Evolutionary conservation across 2,888 invertebrate species (phyloP).

Genomic region (Conistra vaccinii): DNA sequence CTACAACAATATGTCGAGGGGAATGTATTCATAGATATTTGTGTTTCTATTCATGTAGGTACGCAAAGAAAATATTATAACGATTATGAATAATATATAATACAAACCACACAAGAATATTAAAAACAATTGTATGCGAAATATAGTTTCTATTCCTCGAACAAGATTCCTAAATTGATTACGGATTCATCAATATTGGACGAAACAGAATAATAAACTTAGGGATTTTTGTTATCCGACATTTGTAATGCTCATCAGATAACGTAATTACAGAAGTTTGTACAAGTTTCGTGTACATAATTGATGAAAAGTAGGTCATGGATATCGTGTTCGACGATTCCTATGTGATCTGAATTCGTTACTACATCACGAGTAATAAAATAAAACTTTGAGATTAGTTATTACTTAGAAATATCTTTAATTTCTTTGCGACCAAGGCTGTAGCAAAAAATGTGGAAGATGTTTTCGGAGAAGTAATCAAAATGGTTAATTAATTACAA

Average conservation of each 20-base stretch:
- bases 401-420: conserved; percentile 31
- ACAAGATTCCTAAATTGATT: conserved; percentile 41
- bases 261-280: conserved; percentile 63
- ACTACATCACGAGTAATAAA: conserved; percentile 50
- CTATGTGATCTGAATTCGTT: conserved; percentile 64
- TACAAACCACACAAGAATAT: conserved; percentile 14
- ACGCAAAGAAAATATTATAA: conserved; percentile 15
- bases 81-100: conserved; percentile 10
- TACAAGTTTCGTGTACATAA: conserved; percentile 56
- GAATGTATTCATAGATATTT: background rate
- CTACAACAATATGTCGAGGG: background rate
- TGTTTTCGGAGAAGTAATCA: conserved; percentile 5
- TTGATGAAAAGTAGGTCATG: conserved; percentile 59
- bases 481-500: conserved; percentile 9
- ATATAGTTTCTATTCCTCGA: conserved; percentile 5
- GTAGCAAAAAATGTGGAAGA: background rate
- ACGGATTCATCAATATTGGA: conserved; percentile 31
- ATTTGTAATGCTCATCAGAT: conserved; percentile 55
- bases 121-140: conserved; percentile 8
- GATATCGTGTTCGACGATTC: conserved; percentile 46
- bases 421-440: conserved; percentile 9
- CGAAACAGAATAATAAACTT: conserved; percentile 37
- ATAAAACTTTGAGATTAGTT: conserved; percentile 55
- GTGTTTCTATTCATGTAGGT: background rate
- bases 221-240: conserved; percentile 40